Evolutionary conservation across 2,113 vertebrate species (phyloP).

Genomic region (Pterophyllum scalare): DNA sequence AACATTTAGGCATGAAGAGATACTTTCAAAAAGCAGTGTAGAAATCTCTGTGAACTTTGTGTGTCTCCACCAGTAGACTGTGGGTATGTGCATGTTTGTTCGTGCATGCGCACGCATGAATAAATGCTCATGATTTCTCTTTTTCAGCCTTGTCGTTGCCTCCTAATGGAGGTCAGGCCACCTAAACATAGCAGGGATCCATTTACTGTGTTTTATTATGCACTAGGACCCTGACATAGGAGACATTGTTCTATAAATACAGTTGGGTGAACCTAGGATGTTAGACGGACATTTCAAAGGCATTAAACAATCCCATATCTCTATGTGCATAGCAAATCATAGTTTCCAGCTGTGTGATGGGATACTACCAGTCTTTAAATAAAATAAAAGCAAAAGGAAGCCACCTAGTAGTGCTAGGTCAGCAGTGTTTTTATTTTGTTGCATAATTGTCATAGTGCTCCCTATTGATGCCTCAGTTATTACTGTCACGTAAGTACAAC

Average conservation of each 20-base stretch:
- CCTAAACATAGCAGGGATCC: constrained; percentile 76
- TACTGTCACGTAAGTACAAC: background rate
- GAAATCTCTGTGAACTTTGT: background rate
- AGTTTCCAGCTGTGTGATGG: background rate
- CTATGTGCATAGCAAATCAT: constrained; percentile 13
- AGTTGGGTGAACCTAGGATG: constrained; percentile 27
- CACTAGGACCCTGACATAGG: constrained; percentile 67
- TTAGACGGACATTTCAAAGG: constrained; percentile 39
- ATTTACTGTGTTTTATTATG: constrained; percentile 79
- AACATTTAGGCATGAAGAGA: background rate
- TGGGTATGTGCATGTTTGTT: background rate
- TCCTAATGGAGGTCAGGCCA: constrained; percentile 71
- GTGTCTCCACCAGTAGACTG: background rate
- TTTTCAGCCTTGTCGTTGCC: constrained; percentile 54
- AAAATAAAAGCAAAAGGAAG: constrained; percentile 8
- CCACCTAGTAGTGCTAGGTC: background rate
- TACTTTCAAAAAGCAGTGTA: background rate
- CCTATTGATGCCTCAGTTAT: background rate
- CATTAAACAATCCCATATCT: constrained; percentile 45
- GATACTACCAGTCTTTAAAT: constrained; percentile 2
- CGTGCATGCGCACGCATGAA: background rate
- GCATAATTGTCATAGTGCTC: background rate
- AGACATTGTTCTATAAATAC: constrained; percentile 78
- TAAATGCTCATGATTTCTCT: constrained; percentile 40
- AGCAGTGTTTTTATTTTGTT: background rate